A percentile compares a stretch with the other conserved stretches of the same genome.
Evolutionary conservation across 2,888 invertebrate species (phyloP).

Genomic region (Platynereis dumerilii): DNA sequence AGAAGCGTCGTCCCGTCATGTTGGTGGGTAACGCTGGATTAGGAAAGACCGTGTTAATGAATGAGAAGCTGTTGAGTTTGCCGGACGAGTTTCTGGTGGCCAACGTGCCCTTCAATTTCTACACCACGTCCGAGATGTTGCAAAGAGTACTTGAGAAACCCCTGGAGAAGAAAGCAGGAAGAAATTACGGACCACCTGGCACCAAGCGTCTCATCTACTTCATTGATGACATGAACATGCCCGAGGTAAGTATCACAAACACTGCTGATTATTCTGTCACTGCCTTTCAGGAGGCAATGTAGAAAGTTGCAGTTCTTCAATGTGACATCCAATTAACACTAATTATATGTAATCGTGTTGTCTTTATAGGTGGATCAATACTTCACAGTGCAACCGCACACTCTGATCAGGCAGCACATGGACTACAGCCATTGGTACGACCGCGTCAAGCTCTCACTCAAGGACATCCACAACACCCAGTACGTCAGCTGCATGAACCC

Average conservation of each 20-base stretch:
- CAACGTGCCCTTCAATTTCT: constrained; percentile 95
- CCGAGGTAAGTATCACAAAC: constrained; percentile 82
- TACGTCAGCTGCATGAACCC: constrained; percentile 98
- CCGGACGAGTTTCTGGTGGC: constrained; percentile 84
- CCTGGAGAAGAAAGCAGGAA: constrained; percentile 93
- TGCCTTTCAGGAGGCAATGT: too few relatives aligned
- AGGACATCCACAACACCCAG: constrained; percentile 96
- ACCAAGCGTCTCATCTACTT: constrained; percentile 93
- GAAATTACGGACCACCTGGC: constrained; percentile 95
- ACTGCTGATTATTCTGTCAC: too few relatives aligned
- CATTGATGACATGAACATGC: constrained; percentile 98
- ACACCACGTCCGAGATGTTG: constrained; percentile 78
- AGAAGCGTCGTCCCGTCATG: constrained; percentile 90
- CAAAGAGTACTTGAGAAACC: constrained; percentile 88
- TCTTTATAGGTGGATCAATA: constrained; percentile 77
- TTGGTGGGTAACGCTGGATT: constrained; percentile 88
- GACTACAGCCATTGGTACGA: constrained; percentile 99
- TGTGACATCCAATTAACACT: too few relatives aligned
- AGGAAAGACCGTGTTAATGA: constrained; percentile 92
- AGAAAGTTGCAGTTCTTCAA: too few relatives aligned
- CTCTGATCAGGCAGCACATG: constrained; percentile 90
- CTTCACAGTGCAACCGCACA: constrained; percentile 96
- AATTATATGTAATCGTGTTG: too few relatives aligned
- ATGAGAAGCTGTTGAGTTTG: constrained; percentile 79
- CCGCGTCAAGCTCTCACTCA: constrained; percentile 82